phyloP scores from a whole-genome alignment of 2,797 vertebrate genomes.

The Chelmon rostratus region DNA sequence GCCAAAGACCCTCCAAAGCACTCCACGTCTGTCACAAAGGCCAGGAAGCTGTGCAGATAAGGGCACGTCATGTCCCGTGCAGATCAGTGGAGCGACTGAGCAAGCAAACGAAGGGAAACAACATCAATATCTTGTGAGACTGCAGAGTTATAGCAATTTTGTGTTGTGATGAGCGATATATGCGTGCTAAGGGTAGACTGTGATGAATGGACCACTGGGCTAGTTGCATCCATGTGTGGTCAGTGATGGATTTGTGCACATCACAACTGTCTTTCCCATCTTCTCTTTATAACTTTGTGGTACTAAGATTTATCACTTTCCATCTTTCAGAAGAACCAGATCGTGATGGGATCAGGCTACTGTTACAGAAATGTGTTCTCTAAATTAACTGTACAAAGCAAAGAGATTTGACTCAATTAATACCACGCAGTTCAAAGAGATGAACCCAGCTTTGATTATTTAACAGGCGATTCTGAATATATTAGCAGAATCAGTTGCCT shows the following conservation, averaged over 20 bases:
- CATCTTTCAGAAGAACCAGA: slow-evolving; percentile 4
- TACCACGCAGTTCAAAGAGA: not conserved
- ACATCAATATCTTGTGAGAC: slow-evolving; percentile 40
- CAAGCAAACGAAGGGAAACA: slow-evolving; percentile 33
- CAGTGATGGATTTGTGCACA: slow-evolving; percentile 38
- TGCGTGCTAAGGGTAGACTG: slow-evolving; percentile 13
- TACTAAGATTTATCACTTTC: not conserved
- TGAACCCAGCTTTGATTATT: slow-evolving; percentile 4
- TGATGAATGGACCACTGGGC: slow-evolving; percentile 48
- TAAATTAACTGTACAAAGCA: slow-evolving; percentile 19
- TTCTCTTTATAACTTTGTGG: slow-evolving; percentile 10
- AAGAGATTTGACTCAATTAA: slow-evolving; percentile 6
- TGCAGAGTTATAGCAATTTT: slow-evolving; percentile 23
- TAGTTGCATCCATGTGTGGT: slow-evolving; percentile 25
- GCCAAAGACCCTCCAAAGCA: slow-evolving; percentile 61
- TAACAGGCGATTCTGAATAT: slow-evolving; percentile 7
- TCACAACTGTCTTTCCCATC: slow-evolving; percentile 11
- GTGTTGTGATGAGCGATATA: slow-evolving; percentile 35
- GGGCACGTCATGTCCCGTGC: not conserved
- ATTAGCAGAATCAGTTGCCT: not conserved
- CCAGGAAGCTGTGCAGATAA: slow-evolving; percentile 47
- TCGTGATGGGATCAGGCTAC: not conserved
- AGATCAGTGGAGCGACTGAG: slow-evolving; percentile 46
- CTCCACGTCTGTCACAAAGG: slow-evolving; percentile 50
- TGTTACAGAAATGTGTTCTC: not conserved